Percentiles rank a stretch among this genome's conserved stretches.
Evolutionary conservation across 1,140 invertebrate genomes (phyloP).

Genomic region (Drosophila pandora): DNA sequence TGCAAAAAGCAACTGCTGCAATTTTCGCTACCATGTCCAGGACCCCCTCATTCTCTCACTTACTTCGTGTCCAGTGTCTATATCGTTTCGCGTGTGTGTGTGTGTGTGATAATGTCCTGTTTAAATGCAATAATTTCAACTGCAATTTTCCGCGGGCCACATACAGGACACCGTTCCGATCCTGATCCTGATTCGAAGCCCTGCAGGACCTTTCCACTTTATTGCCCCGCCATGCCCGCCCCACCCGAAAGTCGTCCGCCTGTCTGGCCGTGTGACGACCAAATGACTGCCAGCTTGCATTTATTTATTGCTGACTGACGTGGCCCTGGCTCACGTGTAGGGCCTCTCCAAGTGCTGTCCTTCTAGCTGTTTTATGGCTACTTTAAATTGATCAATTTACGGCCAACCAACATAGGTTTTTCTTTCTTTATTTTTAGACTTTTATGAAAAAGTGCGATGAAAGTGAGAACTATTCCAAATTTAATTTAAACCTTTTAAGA

Average conservation of each 20-base stretch:
- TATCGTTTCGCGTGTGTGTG: slow-evolving; percentile 9
- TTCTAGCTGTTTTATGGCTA: not conserved
- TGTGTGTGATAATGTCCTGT: slow-evolving; percentile 77
- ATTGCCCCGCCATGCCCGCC: slow-evolving; percentile 13
- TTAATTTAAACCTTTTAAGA: too few species aligned
- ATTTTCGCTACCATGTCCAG: slow-evolving; percentile 60
- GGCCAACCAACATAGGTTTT: too few species aligned
- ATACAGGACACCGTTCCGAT: slow-evolving; percentile 18
- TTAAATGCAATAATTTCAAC: slow-evolving; percentile 81
- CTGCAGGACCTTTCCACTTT: slow-evolving; percentile 32
- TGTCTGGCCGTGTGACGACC: slow-evolving; percentile 70
- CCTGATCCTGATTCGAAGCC: slow-evolving; percentile 13
- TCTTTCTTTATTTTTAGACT: not conserved
- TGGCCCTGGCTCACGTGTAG: slow-evolving; percentile 47
- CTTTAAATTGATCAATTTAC: not conserved
- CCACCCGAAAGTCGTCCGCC: slow-evolving; percentile 27
- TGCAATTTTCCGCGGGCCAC: slow-evolving; percentile 68
- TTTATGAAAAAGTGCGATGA: too few species aligned
- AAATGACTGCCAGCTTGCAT: slow-evolving; percentile 81
- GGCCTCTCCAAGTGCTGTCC: slow-evolving; percentile 12
- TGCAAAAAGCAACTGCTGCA: slow-evolving; percentile 75
- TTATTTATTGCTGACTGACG: slow-evolving; percentile 82
- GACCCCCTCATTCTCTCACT: slow-evolving; percentile 18
- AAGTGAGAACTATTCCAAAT: too few species aligned
- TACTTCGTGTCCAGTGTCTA: slow-evolving; percentile 23